Evolutionary conservation across 2,888 invertebrate species (phyloP).

Genomic region (Sesamia inferens): DNA sequence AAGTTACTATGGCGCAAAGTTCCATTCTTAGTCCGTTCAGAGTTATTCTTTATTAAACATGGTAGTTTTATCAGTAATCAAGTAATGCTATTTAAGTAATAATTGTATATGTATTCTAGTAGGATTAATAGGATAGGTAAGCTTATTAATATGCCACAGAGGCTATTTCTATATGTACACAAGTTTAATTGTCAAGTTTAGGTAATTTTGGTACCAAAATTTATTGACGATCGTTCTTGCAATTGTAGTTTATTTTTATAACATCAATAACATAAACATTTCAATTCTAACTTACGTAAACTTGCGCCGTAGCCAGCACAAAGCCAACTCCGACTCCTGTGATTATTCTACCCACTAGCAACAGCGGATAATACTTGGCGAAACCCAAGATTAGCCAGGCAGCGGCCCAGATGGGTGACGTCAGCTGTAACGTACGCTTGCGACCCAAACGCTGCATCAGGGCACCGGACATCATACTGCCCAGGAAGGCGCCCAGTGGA

Average conservation of each 20-base stretch:
- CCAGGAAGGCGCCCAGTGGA: conserved; percentile 89
- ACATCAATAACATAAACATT: neutral
- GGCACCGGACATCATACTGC: conserved; percentile 88
- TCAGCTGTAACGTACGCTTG: conserved; percentile 85
- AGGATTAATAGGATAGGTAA: too few relatives aligned
- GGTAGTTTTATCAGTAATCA: too few relatives aligned
- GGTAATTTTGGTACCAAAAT: too few relatives aligned
- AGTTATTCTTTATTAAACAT: too few relatives aligned
- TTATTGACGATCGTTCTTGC: too few relatives aligned
- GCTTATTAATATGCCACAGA: too few relatives aligned
- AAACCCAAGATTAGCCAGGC: conserved; percentile 90
- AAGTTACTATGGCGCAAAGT: too few relatives aligned
- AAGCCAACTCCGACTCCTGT: conserved; percentile 91
- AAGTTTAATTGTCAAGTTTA: too few relatives aligned
- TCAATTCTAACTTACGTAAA: conserved; percentile 88
- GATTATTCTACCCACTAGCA: conserved; percentile 89
- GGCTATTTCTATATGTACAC: too few relatives aligned
- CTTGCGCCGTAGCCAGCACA: conserved; percentile 90
- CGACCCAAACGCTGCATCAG: conserved; percentile 89
- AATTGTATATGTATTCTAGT: too few relatives aligned
- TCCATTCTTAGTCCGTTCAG: too few relatives aligned
- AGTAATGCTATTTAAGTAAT: too few relatives aligned
- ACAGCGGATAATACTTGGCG: conserved; percentile 80
- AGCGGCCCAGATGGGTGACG: conserved; percentile 87
- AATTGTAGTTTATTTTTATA: neutral